Base-by-base conservation (phyloP, 2,113 vertebrate species). In the Phalacrocorax brasilianus region DNA sequence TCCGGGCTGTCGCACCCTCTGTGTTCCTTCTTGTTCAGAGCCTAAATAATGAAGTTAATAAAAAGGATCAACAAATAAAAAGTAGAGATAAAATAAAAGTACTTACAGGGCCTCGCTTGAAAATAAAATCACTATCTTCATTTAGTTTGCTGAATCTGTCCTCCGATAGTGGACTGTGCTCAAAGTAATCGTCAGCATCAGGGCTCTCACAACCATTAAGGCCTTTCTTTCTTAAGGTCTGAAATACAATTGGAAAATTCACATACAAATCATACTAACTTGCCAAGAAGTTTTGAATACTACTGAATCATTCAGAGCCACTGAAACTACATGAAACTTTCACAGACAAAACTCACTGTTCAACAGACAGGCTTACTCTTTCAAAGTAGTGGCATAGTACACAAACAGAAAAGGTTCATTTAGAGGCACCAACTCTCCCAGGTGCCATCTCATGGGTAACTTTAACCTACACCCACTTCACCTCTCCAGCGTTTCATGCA, bases 21-120 rank as follows among this genome's bases (percentile, higher is more conserved):
- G 99, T 99, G 99, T 98, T 99, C 99, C 98, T 99, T 99, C 99
- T 99, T 99, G 99, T 99, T 99, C 98, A 99, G 99, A 98, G 99
- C 99, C 99, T 99, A 99, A 97, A 98, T 98, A 98, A 99, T 98
- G 98, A 99, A 99, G 99, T 99, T 99, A 99, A 99, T 98, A 98
- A 99, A 99, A 99, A 98, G 98, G 98, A 99, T 99, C 99, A 99
- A 99, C 99, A 99, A 99, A 99, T 99, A 99, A 98, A 98, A 99
- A 98, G 98, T 96, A 98, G 97, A 98, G 98, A 98, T 96, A 98
- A 98, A 98, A 97, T 98, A 97, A 98, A 98, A 99, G 99, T 99
- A 99, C 99, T 99, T 99, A 99, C 99, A 99, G 99, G 99, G 97
- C 99, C 99, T 99, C 99, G 99, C 98, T 99, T 99, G 99, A 99